These are phyloP conservation scores for Heliconius ismenius DNA, from an alignment of 2,888 invertebrate genomes.

Conservation along the genomic window DNA sequence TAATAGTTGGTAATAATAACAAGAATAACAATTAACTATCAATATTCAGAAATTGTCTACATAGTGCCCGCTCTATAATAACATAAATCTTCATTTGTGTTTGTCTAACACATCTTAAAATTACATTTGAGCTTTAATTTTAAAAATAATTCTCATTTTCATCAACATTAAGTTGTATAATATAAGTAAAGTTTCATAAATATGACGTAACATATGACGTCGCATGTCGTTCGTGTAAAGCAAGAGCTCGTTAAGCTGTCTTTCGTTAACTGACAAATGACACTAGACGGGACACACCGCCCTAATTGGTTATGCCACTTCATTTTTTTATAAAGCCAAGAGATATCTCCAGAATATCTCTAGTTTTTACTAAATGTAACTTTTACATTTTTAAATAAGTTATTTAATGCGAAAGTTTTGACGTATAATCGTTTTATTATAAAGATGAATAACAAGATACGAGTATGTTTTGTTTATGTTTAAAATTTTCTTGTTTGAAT, in stretches of 20 bases:
- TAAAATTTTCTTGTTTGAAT: too few relatives aligned
- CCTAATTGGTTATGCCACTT: slow-evolving; percentile 27
- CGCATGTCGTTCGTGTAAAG: slow-evolving; percentile 19
- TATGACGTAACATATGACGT: not conserved
- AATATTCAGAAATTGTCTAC: too few relatives aligned
- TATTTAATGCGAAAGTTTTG: not conserved
- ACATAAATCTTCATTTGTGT: not conserved
- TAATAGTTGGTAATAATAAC: too few relatives aligned
- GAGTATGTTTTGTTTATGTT: too few relatives aligned
- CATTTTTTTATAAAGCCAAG: slow-evolving; percentile 13
- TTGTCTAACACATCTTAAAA: not conserved
- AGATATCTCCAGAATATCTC: not conserved
- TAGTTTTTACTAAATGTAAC: not conserved
- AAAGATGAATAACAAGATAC: too few relatives aligned
- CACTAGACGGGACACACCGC: slow-evolving; percentile 52
- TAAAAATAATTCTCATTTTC: not conserved
- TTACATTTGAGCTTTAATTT: not conserved
- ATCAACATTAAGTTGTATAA: not conserved
- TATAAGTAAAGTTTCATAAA: not conserved
- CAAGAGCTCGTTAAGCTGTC: slow-evolving; percentile 41
- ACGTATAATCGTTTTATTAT: too few relatives aligned
- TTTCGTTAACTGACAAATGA: slow-evolving; percentile 55
- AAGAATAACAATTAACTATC: too few relatives aligned
- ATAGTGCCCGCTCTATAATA: too few relatives aligned
- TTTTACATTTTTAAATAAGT: not conserved